A percentile compares a stretch with the other conserved stretches of the same genome.
phyloP scores from a whole-genome alignment of 2,797 vertebrate species.

The Acipenser transmontanus region DNA sequence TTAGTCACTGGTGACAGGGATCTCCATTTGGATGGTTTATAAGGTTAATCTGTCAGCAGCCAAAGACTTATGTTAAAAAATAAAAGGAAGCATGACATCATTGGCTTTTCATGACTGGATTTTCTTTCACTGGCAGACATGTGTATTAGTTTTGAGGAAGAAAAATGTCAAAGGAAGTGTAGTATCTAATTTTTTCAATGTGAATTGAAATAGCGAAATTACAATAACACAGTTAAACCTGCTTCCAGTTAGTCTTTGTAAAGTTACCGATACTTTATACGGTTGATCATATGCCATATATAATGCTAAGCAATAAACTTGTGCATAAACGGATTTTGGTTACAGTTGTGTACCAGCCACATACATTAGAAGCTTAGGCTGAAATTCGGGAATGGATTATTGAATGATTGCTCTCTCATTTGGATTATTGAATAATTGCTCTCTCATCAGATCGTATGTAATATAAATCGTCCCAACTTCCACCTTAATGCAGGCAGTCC shows the following conservation, averaged over 20 bases:
- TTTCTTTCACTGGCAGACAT: not conserved
- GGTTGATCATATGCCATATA: too few relatives aligned
- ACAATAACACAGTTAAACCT: not conserved
- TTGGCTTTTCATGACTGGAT: not conserved
- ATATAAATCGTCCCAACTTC: too few relatives aligned
- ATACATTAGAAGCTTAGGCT: too few relatives aligned
- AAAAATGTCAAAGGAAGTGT: not conserved
- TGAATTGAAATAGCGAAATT: not conserved
- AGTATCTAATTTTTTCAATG: not conserved
- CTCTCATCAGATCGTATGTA: too few relatives aligned
- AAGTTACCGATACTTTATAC: not conserved
- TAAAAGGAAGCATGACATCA: not conserved
- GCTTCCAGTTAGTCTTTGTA: not conserved
- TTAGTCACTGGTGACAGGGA: constrained; percentile 12
- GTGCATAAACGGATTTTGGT: too few relatives aligned
- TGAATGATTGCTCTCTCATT: too few relatives aligned
- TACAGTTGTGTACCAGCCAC: too few relatives aligned
- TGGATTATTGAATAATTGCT: too few relatives aligned
- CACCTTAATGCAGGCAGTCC: too few relatives aligned
- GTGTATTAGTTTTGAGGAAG: constrained; percentile 4
- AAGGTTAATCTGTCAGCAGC: constrained; percentile 16
- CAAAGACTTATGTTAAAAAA: not conserved
- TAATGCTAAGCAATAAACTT: too few relatives aligned
- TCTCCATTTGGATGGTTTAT: not conserved
- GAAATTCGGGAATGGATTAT: too few relatives aligned